Conservation (phyloP, 2,113 vertebrate genomes). For the Sterrhoptilus dennistouni region DNA sequence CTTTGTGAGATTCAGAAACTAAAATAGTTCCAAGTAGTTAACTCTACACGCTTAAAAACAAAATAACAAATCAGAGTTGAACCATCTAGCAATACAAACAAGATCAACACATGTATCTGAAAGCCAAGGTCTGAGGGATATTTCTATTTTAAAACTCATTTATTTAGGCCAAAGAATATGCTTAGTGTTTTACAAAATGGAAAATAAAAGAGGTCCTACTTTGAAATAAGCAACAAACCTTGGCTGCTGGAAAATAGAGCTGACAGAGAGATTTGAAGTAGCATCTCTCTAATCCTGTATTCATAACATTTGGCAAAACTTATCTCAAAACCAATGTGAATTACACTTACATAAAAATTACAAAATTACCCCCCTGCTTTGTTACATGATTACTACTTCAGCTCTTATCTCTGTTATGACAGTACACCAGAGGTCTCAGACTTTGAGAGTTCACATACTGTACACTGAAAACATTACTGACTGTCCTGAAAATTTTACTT, state of each 20-base stretch:
- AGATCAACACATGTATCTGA: background rate
- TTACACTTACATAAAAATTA: background rate
- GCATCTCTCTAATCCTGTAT: background rate
- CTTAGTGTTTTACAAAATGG: background rate
- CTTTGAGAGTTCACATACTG: background rate
- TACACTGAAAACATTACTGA: background rate
- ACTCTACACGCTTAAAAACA: background rate
- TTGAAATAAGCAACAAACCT: background rate
- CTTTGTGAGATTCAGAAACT: background rate
- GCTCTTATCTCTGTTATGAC: background rate
- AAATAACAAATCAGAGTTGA: background rate
- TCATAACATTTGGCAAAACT: background rate
- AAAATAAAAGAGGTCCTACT: background rate
- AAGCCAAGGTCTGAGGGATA: background rate
- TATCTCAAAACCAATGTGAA: background rate
- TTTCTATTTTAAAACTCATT: background rate
- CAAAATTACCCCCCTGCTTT: background rate
- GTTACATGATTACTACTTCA: background rate
- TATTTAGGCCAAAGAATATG: background rate
- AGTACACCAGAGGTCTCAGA: background rate
- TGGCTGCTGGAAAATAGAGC: background rate
- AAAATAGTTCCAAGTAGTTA: background rate
- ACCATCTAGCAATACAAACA: background rate
- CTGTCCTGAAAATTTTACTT: background rate
- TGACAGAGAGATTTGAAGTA: background rate